Percentiles rank a stretch among this genome's conserved stretches.
Evolutionary conservation across 2,888 invertebrate genomes (phyloP).

Genomic region (Oeneis ivallda): DNA sequence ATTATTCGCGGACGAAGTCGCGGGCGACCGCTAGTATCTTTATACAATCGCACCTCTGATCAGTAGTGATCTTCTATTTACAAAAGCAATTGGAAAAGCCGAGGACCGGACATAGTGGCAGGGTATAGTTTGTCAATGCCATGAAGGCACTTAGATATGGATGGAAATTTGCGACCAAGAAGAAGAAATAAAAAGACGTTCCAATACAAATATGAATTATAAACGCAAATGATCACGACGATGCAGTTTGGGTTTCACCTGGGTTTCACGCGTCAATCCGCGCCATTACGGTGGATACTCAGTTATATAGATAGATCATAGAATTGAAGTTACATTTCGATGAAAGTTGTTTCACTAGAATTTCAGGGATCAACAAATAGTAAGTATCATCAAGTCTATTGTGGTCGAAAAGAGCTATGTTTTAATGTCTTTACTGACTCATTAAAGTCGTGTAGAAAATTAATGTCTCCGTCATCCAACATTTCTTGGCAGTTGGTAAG

Average conservation of each 20-base stretch:
- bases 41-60: too few species aligned
- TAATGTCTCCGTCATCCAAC: constrained; percentile 3
- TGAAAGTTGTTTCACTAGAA: background rate
- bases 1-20: too few species aligned
- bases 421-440: background rate
- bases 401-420: background rate
- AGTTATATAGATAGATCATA: background rate
- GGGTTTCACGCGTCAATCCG: constrained; percentile 17
- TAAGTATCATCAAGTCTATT: background rate
- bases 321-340: constrained; percentile 1
- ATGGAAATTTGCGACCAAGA: too few species aligned
- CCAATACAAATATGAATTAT: background rate
- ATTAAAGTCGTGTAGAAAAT: constrained; percentile 2
- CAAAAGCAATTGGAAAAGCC: too few species aligned
- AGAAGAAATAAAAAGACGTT: background rate
- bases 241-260: too few species aligned
- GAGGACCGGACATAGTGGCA: too few species aligned
- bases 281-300: constrained; percentile 26
- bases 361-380: background rate
- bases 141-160: too few species aligned
- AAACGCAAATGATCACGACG: background rate
- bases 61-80: too few species aligned
- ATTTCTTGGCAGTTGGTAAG: constrained; percentile 10
- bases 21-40: too few species aligned
- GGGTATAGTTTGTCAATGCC: too few species aligned